Base-by-base conservation (phyloP, 2,888 invertebrate species). In the Ypsolopha scabrella region DNA sequence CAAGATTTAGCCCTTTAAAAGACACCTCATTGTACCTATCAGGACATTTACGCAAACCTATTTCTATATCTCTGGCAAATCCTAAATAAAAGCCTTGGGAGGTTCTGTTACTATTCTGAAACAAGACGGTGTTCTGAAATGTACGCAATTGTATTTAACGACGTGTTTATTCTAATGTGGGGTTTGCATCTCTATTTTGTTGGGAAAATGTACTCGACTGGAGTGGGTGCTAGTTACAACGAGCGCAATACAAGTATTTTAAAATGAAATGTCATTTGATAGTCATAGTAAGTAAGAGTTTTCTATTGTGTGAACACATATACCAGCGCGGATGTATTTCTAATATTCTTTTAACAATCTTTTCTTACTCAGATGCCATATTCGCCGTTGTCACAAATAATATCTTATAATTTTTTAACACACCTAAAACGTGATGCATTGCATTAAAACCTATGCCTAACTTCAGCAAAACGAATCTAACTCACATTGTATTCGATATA, bases 1-100 rank as follows among this genome's bases (percentile, higher is more conserved):
- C 83, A 83, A 82, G 82, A 72, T 72, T 81, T 78, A 73, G 82
- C 82, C 75, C 70, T 83, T 68, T 82, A 81, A 80, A 78, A 75
- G 81, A 83, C 81, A 79, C 72, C 75, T 67, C 37, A 77, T 80
- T 79, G 80, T 79, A 73, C 70, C 68, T 75, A 75, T 75, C 76
- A 75, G 75, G 67, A 64, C 58, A 57, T 68, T 72, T 71, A 65
- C 67, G 70, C 70, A 66, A 13, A 13, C 11, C 36, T 68, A 73
- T 77, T 72, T 72, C 71, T 72, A 68, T 70, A 78, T 80, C 64
- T 61, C 49, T 49, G 52, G 41, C 53, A 63, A 61, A 62, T 51
- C 51, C 41, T 43, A 43, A 43, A 43, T 43, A 43, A 43, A 43
- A 43, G 13, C 14, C 43, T 24, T 14, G 35, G 50, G 35, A 46